A percentile compares a stretch with the other conserved stretches of the same genome.
Evolutionary conservation across 2,888 invertebrate species (phyloP).

Genomic region (Zygothrica quintamaculata): DNA sequence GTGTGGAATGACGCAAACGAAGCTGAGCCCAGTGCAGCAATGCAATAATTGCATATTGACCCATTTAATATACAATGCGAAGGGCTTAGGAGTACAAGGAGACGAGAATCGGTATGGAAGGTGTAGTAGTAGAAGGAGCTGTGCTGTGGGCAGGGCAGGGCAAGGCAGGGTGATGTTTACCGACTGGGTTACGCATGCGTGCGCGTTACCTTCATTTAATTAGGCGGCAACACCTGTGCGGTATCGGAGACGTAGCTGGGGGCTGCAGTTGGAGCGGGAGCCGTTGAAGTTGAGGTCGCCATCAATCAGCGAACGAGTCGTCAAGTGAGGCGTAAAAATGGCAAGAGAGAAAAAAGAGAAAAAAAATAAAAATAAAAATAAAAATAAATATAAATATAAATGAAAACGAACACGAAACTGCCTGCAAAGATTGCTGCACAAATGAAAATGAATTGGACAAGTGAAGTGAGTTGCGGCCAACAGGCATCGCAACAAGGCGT

Average conservation of each 20-base stretch:
- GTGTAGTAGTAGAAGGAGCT: too few relatives aligned
- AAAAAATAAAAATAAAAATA: too few relatives aligned
- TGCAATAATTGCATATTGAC: conserved; percentile 79
- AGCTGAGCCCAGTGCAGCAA: conserved; percentile 47
- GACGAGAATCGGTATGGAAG: too few relatives aligned
- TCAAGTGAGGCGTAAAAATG: conserved; percentile 76
- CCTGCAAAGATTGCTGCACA: conserved; percentile 41
- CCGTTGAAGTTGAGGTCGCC: conserved; percentile 62
- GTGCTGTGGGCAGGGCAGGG: conserved; percentile 13
- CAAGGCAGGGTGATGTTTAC: conserved; percentile 36
- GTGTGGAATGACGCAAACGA: conserved; percentile 60
- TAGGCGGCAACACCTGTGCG: conserved; percentile 66
- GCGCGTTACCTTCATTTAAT: conserved; percentile 77
- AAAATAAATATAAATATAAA: conserved; percentile 29
- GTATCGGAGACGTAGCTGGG: conserved; percentile 1
- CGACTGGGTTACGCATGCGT: conserved; percentile 76
- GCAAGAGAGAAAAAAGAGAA: conserved; percentile 64
- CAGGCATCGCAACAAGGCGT: conserved; percentile 43
- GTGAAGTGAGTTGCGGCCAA: neutral
- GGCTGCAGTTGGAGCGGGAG: conserved; percentile 19
- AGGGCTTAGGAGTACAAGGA: conserved; percentile 15
- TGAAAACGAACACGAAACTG: conserved; percentile 42
- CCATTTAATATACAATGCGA: conserved; percentile 64
- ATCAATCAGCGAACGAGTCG: conserved; percentile 73
- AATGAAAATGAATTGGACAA: conserved; percentile 17